These are phyloP conservation scores for Phoenicopterus ruber DNA, from an alignment of 2,113 vertebrate genomes.

Conservation along the genomic window DNA sequence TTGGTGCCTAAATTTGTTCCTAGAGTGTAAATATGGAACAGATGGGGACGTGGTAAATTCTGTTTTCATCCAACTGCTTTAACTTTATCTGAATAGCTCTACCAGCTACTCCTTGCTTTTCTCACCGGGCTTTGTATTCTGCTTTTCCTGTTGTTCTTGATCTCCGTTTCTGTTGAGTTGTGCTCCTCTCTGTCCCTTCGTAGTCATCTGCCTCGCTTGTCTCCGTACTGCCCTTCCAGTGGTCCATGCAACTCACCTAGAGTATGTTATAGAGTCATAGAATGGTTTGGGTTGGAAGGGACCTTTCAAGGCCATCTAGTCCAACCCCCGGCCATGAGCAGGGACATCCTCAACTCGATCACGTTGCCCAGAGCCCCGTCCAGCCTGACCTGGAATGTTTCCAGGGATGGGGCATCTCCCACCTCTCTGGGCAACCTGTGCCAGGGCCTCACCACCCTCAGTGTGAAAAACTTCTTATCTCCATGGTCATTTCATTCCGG, in stretches of 20 bases:
- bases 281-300: too few species aligned
- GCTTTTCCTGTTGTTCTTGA: not conserved
- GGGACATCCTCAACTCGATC: too few species aligned
- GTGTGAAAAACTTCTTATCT: too few species aligned
- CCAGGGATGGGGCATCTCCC: too few species aligned
- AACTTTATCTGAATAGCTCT: not conserved
- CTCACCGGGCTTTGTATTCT: not conserved
- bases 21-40: not conserved
- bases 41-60: rapidly evolving
- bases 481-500: not conserved
- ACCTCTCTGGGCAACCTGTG: too few species aligned
- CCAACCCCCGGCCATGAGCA: too few species aligned
- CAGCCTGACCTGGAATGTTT: too few species aligned
- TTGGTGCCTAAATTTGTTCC: not conserved
- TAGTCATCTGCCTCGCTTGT: not conserved
- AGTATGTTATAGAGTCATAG: too few species aligned
- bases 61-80: not conserved
- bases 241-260: not conserved
- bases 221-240: not conserved
- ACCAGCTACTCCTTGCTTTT: not conserved
- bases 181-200: not conserved
- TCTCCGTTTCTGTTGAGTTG: not conserved
- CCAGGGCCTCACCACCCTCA: too few species aligned
- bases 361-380: too few species aligned
- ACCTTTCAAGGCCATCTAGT: too few species aligned